phyloP scores from a whole-genome alignment of 2,113 vertebrate species.

The Propithecus coquereli region DNA sequence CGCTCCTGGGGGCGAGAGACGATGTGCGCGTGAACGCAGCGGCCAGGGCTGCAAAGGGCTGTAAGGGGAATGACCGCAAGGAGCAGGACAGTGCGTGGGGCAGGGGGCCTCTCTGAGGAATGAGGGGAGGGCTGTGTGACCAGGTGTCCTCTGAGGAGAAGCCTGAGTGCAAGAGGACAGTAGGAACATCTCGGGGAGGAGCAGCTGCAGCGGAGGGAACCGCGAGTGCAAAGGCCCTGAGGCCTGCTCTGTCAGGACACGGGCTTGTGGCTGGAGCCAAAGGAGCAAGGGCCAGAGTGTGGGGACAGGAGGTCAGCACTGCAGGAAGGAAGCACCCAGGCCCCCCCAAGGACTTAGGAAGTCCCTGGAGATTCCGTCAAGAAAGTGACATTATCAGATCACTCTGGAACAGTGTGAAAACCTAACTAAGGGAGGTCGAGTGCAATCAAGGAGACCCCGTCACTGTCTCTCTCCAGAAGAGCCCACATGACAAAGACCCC shows the following conservation, averaged over 20 bases:
- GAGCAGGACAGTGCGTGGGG: neutral
- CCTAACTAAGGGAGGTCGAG: neutral
- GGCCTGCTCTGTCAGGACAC: accelerated
- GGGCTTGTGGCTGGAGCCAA: accelerated
- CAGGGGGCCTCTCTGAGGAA: neutral
- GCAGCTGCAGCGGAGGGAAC: neutral
- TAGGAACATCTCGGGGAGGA: neutral
- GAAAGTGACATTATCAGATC: neutral
- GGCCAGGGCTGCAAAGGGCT: neutral
- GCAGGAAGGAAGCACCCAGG: accelerated
- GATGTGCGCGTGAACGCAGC: neutral
- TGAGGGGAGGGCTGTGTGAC: neutral
- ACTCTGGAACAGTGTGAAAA: accelerated
- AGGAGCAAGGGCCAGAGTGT: neutral
- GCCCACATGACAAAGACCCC: neutral
- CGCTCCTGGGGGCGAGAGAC: neutral
- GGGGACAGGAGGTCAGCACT: neutral
- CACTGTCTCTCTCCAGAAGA: neutral
- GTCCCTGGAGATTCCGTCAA: neutral
- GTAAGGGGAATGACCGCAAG: neutral
- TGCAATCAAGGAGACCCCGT: neutral
- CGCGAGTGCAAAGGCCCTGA: neutral
- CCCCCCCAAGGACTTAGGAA: accelerated
- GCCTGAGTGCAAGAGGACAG: neutral
- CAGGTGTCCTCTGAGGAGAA: neutral